Conservation (phyloP, 2,888 invertebrate genomes). For the Euplagia quadripunctaria region DNA sequence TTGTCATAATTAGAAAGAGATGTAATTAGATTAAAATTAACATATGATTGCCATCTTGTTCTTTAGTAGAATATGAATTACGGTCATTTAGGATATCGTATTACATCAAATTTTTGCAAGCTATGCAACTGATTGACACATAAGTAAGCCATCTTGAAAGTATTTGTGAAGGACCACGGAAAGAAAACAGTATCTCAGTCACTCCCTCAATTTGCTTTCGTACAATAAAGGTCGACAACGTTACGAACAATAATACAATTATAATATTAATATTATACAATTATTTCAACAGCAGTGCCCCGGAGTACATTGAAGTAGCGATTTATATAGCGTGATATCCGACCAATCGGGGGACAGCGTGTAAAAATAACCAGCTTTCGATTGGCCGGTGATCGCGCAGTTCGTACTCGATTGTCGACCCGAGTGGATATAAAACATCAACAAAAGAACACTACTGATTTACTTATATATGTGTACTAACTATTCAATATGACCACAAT, state of each 20-base stretch:
- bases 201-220: constrained; percentile 41
- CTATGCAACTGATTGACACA: neutral
- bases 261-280: constrained; percentile 44
- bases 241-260: constrained; percentile 34
- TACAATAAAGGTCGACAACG: constrained; percentile 47
- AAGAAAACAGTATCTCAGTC: constrained; percentile 42
- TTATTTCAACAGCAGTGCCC: constrained; percentile 50
- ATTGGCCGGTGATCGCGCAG: constrained; percentile 39
- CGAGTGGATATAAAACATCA: constrained; percentile 62
- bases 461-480: constrained; percentile 58
- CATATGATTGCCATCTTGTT: neutral
- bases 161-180: constrained; percentile 28
- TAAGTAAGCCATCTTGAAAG: constrained; percentile 24
- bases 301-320: constrained; percentile 50
- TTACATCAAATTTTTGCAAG: neutral
- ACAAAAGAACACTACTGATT: constrained; percentile 64
- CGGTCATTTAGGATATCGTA: neutral
- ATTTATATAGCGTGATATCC: constrained; percentile 39
- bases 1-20: constrained; percentile 7
- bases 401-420: constrained; percentile 48
- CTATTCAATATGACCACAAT: constrained; percentile 65
- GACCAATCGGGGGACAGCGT: constrained; percentile 39
- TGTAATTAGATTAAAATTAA: neutral
- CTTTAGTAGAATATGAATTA: neutral
- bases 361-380: constrained; percentile 23